Evolutionary conservation across 1,140 invertebrate genomes (phyloP).

Genomic region (Anastrepha ludens): DNA sequence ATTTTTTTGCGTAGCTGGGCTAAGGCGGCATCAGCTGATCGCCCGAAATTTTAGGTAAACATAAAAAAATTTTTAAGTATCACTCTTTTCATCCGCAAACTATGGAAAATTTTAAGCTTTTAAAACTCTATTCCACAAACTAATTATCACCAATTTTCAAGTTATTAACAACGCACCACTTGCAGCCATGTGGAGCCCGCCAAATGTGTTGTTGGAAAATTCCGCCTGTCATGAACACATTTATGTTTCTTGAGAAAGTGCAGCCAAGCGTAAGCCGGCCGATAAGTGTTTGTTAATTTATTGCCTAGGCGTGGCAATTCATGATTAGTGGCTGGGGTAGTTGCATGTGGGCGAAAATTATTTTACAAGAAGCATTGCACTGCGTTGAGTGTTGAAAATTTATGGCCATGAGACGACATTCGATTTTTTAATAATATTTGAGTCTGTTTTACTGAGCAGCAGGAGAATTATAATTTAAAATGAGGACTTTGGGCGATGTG

Average conservation of each 20-base stretch:
- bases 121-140: background rate
- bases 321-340: background rate
- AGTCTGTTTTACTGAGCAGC: too few species aligned
- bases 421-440: background rate
- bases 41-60: background rate
- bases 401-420: background rate
- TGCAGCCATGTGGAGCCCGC: background rate
- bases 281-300: conserved; percentile 37
- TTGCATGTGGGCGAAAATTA: conserved; percentile 19
- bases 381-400: conserved; percentile 43
- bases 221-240: background rate
- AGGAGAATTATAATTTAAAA: too few species aligned
- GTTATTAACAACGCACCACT: background rate
- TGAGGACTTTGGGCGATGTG: too few species aligned
- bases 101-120: background rate
- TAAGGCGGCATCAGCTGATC: background rate
- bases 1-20: background rate
- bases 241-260: conserved; percentile 37
- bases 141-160: conserved; percentile 32
- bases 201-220: conserved; percentile 29
- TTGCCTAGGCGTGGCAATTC: conserved; percentile 6
- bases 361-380: background rate
- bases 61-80: background rate
- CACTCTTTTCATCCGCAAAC: too few species aligned
- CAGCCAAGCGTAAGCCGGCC: conserved; percentile 3